Percentiles rank a stretch among this genome's conserved stretches.
phyloP scores from a whole-genome alignment of 1,140 invertebrate species.

The Bombus terrestris region DNA sequence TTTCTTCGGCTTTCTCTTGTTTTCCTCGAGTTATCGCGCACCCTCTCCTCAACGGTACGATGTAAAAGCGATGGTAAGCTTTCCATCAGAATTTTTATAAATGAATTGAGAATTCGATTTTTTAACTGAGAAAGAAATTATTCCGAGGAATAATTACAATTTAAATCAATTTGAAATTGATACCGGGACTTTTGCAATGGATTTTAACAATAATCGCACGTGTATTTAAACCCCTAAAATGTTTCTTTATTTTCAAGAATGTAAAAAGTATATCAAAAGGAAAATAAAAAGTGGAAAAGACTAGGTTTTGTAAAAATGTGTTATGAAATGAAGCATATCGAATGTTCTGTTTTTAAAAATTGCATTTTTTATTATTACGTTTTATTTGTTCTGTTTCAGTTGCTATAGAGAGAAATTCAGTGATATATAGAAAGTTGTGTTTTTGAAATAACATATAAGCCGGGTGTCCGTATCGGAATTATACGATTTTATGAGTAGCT shows the following conservation, averaged over 20 bases:
- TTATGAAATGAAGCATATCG: neutral
- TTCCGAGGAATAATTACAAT: too few relatives aligned
- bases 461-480: neutral
- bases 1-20: conserved; percentile 1
- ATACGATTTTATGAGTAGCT: neutral
- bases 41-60: neutral
- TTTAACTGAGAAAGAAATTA: neutral
- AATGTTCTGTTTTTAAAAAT: neutral
- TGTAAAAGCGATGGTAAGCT: neutral
- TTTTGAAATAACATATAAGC: neutral
- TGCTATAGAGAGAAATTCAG: too few relatives aligned
- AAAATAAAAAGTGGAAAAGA: too few relatives aligned
- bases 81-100: neutral
- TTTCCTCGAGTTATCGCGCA: neutral
- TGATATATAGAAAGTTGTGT: too few relatives aligned
- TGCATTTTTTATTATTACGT: neutral
- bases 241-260: too few relatives aligned
- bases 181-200: too few relatives aligned
- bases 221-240: too few relatives aligned
- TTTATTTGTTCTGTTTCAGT: neutral
- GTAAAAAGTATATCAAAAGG: too few relatives aligned
- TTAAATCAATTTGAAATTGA: too few relatives aligned
- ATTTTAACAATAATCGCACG: too few relatives aligned
- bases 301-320: neutral
- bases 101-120: neutral